phyloP scores from a whole-genome alignment of 2,113 vertebrate genomes.

The Myocastor coypus region DNA sequence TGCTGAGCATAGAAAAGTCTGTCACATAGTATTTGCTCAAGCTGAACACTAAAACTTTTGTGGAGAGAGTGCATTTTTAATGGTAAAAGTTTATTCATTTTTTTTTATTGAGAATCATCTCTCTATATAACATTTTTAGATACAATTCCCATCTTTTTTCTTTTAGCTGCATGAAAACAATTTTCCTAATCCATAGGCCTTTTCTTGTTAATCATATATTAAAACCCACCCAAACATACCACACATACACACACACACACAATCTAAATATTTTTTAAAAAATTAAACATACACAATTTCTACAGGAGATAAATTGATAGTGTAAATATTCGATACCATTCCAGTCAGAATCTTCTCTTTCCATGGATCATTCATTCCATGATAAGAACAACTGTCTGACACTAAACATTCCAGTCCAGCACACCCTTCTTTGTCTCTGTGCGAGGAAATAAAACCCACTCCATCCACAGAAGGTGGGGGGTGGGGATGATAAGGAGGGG shows the following conservation, averaged over 20 bases:
- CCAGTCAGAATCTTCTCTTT: conserved; percentile 1
- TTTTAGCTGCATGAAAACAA: not conserved
- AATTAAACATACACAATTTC: not conserved
- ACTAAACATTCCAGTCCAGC: conserved; percentile 73
- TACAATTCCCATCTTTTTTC: conserved; percentile 28
- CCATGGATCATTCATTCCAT: conserved; percentile 45
- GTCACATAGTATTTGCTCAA: not conserved
- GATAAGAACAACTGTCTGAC: conserved; percentile 78
- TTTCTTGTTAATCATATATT: not conserved
- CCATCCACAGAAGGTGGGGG: conserved; percentile 68
- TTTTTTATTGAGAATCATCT: not conserved
- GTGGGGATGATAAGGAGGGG: conserved; percentile 19
- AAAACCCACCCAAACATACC: not conserved
- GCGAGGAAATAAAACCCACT: conserved; percentile 82
- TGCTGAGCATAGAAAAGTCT: not conserved
- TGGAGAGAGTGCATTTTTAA: not conserved
- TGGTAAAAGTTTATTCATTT: not conserved
- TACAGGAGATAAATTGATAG: conserved; percentile 43
- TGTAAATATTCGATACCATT: conserved; percentile 5
- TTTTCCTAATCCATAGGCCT: not conserved
- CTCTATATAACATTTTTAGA: not conserved
- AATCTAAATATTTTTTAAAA: not conserved
- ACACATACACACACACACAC: not conserved
- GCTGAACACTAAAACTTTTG: not conserved
- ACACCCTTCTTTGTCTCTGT: conserved; percentile 75